Evolutionary conservation across 2,113 vertebrate genomes (phyloP), one percentile per base, ranked within the genome.

Genomic region (Cottus gobio): DNA sequence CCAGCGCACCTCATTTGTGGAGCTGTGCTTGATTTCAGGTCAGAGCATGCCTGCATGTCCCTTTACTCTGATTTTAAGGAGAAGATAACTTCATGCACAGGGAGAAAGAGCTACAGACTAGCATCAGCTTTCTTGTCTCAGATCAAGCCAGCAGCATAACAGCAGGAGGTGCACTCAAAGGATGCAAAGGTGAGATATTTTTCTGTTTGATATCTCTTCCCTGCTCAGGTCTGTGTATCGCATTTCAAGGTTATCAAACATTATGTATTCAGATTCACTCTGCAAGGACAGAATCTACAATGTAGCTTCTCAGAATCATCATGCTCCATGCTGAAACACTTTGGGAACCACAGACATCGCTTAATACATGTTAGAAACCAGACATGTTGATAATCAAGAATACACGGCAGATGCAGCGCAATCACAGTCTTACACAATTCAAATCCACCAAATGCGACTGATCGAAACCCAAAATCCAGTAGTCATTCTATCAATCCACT

Each of bases 11-110:
- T 58, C 20, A 58, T 72, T 10, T 0, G 6, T 24, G 54, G 67
- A 46, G 60, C 24, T 62, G 37, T 56, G 81, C 48, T 67, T 60
- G 70, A 79, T 89, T 77, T 87, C 83, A 84, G 44, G 54, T 80
- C 84, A 87, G 86, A 85, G 63, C 46, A 80, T 73, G 69, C 50
- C 61, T 56, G 52, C 65, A 46, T 46, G 44, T 71, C 75, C 66
- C 71, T 48, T 75, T 22, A 56, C 57, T 66, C 57, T 54, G 26
- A 22, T 18, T 57, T 71, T 30, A 73, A 24, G 44, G 18, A n/a
- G 52, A n/a, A 64, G 58, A 75, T 15, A 78, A 73, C n/a, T 44
- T 86, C 88, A 87, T 90, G 90, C 90, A 89, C 24, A 64, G 58
- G 65, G 16, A 42, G 4, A 39, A 30, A 58, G 65, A 69, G 74